phyloP scores from a whole-genome alignment of 2,888 invertebrate genomes.

The Drosophila mercatorum region DNA sequence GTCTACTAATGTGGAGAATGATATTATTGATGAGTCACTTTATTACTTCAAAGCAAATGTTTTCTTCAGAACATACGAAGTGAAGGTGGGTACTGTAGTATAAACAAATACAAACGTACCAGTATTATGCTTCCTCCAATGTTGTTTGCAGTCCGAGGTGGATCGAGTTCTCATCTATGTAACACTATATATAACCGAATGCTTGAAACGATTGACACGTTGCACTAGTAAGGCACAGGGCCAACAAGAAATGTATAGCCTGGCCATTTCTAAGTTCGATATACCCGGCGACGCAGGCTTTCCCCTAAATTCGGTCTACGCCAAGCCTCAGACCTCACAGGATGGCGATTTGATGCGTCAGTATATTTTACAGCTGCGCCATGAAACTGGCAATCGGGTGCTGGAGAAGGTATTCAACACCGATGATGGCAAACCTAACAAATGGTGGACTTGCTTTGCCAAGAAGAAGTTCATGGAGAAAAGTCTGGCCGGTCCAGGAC shows the following conservation, averaged over 20 bases:
- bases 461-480: constrained; percentile 99
- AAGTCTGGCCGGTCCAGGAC: constrained; percentile 87
- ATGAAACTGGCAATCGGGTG: constrained; percentile 96
- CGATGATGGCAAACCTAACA: constrained; percentile 97
- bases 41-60: constrained; percentile 99
- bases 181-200: constrained; percentile 98
- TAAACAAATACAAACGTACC: neutral
- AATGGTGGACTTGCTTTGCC: constrained; percentile 99
- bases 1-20: constrained; percentile 89
- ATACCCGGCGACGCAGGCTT: constrained; percentile 98
- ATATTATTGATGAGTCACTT: constrained; percentile 98
- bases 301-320: constrained; percentile 97
- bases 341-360: constrained; percentile 96
- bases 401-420: constrained; percentile 95
- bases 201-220: constrained; percentile 96
- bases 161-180: constrained; percentile 98
- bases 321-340: constrained; percentile 90
- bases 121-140: neutral
- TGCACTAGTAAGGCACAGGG: constrained; percentile 95
- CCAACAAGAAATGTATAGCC: constrained; percentile 97
- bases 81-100: constrained; percentile 89
- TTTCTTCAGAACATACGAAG: constrained; percentile 99
- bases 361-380: constrained; percentile 96
- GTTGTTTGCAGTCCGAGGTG: constrained; percentile 91
- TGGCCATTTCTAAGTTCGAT: constrained; percentile 97